Evolutionary conservation across 2,113 vertebrate species (phyloP), one percentile per base, ranked within the genome.

Genomic region (Crotalus helleri): DNA sequence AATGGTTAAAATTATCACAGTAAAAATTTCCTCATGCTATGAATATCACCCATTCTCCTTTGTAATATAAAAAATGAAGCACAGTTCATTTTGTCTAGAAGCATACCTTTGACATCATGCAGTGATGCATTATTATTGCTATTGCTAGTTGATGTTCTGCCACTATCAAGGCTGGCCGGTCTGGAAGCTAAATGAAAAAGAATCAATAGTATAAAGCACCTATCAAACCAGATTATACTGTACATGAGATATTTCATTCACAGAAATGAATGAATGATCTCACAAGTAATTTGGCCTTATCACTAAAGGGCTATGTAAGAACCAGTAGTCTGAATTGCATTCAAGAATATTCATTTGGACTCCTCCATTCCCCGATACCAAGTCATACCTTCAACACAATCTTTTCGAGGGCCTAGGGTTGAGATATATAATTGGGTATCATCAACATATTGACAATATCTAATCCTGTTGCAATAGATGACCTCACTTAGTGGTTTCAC

Each of bases 151-250:
- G 97, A 98, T 97, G 98, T 99, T 98, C 98, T 98, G 98, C 98
- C 98, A 98, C 99, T 99, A 98, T 99, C 99, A 98, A 99, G 98
- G 98, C 98, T 99, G 98, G 98, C 96, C 98, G 99, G 99, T 98
- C 99, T 98, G 96, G 98, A 98, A 97, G 98, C 99, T 99, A 97
- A 98, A 98, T 97, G 97, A 95, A 95, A 97, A 96, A 97, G 97
- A 97, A 98, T 96, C 69, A 98, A 97, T 94, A 97, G 91, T 59
- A 26, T 95, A 97, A 97, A 95, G 95, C 96, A 96, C 92, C 96
- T 94, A 96, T 94, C 95, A 95, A 46, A 97, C 94, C 93, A 96
- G 93, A 92, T 89, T 96, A 95, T 94, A 96, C 0, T 24, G 90
- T 94, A 96, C 94, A 94, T 97, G 4, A 93, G 94, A 96, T 96